phyloP scores from a whole-genome alignment of 2,888 invertebrate genomes.

The Drosophila atripex region DNA sequence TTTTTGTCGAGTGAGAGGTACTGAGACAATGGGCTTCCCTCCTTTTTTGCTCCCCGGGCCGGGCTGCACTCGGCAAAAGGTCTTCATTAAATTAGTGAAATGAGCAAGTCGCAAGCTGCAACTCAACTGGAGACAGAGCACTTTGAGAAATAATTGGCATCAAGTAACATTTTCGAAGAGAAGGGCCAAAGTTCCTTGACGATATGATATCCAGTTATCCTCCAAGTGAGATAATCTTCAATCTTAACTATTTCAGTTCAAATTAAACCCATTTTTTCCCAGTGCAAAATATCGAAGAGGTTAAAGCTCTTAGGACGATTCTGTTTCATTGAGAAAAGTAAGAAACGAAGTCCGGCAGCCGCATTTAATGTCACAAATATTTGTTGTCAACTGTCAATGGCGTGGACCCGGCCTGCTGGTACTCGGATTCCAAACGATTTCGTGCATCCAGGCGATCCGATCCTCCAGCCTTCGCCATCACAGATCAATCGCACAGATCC shows the following conservation, averaged over 20 bases:
- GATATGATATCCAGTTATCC: neutral
- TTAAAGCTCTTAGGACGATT: slow-evolving; percentile 6
- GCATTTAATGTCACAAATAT: slow-evolving; percentile 77
- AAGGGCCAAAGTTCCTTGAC: neutral
- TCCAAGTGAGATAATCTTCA: neutral
- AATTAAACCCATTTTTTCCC: neutral
- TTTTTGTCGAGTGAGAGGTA: slow-evolving; percentile 23
- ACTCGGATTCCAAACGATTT: slow-evolving; percentile 3
- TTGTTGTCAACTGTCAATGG: slow-evolving; percentile 74
- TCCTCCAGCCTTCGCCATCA: neutral
- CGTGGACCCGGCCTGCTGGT: slow-evolving; percentile 19
- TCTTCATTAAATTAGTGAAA: slow-evolving; percentile 82
- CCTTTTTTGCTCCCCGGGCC: slow-evolving; percentile 62
- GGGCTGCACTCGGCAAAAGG: slow-evolving; percentile 59
- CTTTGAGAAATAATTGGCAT: slow-evolving; percentile 8
- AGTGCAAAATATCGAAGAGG: neutral
- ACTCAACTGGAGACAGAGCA: neutral
- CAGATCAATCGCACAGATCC: slow-evolving; percentile 18
- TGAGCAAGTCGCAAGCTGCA: slow-evolving; percentile 57
- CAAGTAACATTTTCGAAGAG: neutral
- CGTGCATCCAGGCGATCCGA: slow-evolving; percentile 48
- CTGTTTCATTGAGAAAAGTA: slow-evolving; percentile 8
- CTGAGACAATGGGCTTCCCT: slow-evolving; percentile 58
- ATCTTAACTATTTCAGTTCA: neutral
- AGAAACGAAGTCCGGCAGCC: slow-evolving; percentile 19